Evolutionary conservation across 2,888 invertebrate species (phyloP), one percentile per base, ranked within the genome.

Genomic region (Furcula furcula): DNA sequence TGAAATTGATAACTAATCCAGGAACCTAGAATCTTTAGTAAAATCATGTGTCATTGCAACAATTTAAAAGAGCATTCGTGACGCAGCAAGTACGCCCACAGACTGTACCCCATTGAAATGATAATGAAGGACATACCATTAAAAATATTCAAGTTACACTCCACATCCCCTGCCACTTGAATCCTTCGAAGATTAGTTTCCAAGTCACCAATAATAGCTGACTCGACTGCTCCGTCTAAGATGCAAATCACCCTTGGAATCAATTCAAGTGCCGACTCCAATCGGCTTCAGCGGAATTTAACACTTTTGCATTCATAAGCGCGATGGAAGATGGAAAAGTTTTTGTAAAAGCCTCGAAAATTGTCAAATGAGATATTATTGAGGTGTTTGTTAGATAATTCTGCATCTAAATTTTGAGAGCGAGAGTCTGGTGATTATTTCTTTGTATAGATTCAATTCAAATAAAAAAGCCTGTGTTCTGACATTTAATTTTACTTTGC

Each of bases 221-320:
- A 46, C 31, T 35, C 29, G 11, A 33, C 36, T 25, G 22, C 29
- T 10, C 20, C 45, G 35, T 46, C 46, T 46, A 29, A 39, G 36
- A 46, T 46, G 46, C 46, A 46, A 46, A 46, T 46, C 29, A 40
- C 28, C 28, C 18, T 16, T 7, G 18, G 28, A 44, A 39, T 44
- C 39, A 33, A 40, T 44, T 43, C 43, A 43, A 44, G 43, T 23
- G 36, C 34, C 29, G 16, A 26, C 30, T 19, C 27, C 27, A 28
- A 33, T 33, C 33, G 33, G 20, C 28, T 33, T 26, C 27, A 33
- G 15, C 21, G 27, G 33, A 28, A 33, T 33, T 33, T 21, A 27
- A 19, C 33, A 33, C 33, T 33, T 33, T 27, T 28, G 33, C 26
- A 33, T 33, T 33, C 25, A 27, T 33, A 25, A 33, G 21, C 13